Evolutionary conservation across 2,888 invertebrate genomes (phyloP), one percentile per base, ranked within the genome.

Genomic region (Pristionchus fissidentatus): DNA sequence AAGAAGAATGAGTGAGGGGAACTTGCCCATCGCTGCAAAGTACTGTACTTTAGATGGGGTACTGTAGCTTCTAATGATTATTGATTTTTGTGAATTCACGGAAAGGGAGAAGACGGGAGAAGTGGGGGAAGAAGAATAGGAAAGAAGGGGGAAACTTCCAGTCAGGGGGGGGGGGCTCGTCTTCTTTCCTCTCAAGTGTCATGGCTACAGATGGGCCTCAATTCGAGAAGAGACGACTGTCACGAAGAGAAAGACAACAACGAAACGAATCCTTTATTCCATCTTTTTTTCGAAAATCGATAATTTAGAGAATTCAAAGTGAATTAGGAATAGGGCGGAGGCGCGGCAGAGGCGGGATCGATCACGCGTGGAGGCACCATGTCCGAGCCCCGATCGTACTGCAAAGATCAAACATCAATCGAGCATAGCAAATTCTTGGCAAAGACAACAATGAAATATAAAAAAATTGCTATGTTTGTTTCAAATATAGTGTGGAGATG

Each of bases 361-460:
- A 32, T 26, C 49, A 75, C 75, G 0, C 75, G 75, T 5, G 75
- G 75, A 26, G 75, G 46, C n/a, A n/a, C 26, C 43, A 66, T 66
- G 66, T 43, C 75, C 75, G 46, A 15, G 46, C 46, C 75, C 29
- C 46, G 19, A 46, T 38, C 29, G 49, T 75, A 75, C 75, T 75
- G 75, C 1, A 75, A 75, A 46, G 73, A 43, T 73, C 73, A 73
- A 43, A 41, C 41, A 73, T 73, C n/a, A 15, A 60, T 19, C 13
- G 49, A 49, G 13, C 49, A 49, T n/a, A n/a, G n/a, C n/a, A 49
- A 49, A 4, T 49, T 49, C 49, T 19, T 1, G 22, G 49, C 13
- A 19, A 13, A 49, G 22, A 49, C 1, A 49, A 1, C 49, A 49
- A 4, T 19, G 4, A 49, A 4, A 49, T 13, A 1, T 35, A 32